Evolutionary conservation across 2,888 invertebrate species (phyloP).

Genomic region (Melinaea marsaeus): DNA sequence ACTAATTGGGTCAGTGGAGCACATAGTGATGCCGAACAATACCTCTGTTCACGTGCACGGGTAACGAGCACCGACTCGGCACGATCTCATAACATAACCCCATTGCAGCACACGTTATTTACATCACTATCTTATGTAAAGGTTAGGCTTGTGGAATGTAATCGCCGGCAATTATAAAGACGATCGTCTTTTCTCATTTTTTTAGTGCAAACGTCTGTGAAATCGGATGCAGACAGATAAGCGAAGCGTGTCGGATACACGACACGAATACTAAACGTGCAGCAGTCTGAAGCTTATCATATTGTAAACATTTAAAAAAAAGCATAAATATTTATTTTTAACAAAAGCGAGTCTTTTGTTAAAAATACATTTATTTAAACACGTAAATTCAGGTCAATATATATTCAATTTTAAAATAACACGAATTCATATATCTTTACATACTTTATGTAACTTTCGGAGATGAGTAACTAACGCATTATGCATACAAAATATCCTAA

Average conservation of each 20-base stretch:
- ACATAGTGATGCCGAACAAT: slow-evolving; percentile 60
- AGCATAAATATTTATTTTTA: slow-evolving; percentile 13
- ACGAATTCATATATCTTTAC: background rate
- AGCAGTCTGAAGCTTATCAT: slow-evolving; percentile 51
- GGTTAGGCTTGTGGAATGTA: slow-evolving; percentile 16
- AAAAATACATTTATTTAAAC: too few relatives aligned
- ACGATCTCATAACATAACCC: slow-evolving; percentile 19
- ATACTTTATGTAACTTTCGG: too few relatives aligned
- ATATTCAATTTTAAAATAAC: background rate
- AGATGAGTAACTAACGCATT: too few relatives aligned
- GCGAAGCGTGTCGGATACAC: slow-evolving; percentile 27
- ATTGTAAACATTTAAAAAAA: slow-evolving; percentile 38
- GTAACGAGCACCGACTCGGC: slow-evolving; percentile 26
- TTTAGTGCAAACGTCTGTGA: slow-evolving; percentile 21
- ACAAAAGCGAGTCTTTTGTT: too few relatives aligned
- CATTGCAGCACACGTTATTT: slow-evolving; percentile 10
- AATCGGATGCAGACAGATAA: slow-evolving; percentile 40
- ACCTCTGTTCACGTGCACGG: slow-evolving; percentile 47
- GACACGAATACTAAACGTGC: slow-evolving; percentile 50
- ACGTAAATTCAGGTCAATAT: too few relatives aligned
- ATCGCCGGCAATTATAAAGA: slow-evolving; percentile 19
- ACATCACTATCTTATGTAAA: background rate
- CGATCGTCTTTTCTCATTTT: slow-evolving; percentile 20
- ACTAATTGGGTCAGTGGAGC: slow-evolving; percentile 73
- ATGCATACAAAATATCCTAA: too few relatives aligned